Evolutionary conservation across 2,888 invertebrate species (phyloP).

Genomic region (Epinotia bilunana): DNA sequence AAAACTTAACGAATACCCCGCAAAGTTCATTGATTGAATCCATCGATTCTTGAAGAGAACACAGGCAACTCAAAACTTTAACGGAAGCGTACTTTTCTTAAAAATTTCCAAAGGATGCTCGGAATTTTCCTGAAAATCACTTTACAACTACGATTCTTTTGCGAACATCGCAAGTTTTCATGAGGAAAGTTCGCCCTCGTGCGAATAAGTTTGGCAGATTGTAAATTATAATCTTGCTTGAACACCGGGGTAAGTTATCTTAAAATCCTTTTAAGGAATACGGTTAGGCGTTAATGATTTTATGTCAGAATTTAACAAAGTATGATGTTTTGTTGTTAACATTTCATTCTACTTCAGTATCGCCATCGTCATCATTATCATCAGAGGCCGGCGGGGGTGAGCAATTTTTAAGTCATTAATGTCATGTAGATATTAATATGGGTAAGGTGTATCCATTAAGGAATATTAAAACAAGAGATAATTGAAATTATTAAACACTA

Average conservation of each 20-base stretch:
- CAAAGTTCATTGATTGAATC: constrained; percentile 43
- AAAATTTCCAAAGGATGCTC: constrained; percentile 56
- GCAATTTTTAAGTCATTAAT: too few species aligned
- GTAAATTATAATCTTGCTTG: constrained; percentile 44
- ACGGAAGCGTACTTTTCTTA: constrained; percentile 49
- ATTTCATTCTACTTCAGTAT: neutral
- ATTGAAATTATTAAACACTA: too few species aligned
- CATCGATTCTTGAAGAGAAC: constrained; percentile 42
- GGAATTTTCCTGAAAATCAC: constrained; percentile 60
- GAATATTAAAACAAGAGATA: too few species aligned
- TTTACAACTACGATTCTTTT: constrained; percentile 62
- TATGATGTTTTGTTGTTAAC: neutral
- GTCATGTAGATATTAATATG: too few species aligned
- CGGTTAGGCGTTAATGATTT: neutral
- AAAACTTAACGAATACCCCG: constrained; percentile 26
- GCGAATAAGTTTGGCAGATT: constrained; percentile 51
- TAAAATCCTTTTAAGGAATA: neutral
- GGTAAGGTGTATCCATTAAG: too few species aligned
- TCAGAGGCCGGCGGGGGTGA: too few species aligned
- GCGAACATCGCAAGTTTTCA: constrained; percentile 70
- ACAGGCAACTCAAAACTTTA: constrained; percentile 50
- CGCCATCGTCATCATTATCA: too few species aligned
- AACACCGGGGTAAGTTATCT: constrained; percentile 27
- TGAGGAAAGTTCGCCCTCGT: constrained; percentile 66
- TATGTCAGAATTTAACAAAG: neutral